phyloP scores from a whole-genome alignment of 2,797 vertebrate genomes.

The Lophura swinhoii region DNA sequence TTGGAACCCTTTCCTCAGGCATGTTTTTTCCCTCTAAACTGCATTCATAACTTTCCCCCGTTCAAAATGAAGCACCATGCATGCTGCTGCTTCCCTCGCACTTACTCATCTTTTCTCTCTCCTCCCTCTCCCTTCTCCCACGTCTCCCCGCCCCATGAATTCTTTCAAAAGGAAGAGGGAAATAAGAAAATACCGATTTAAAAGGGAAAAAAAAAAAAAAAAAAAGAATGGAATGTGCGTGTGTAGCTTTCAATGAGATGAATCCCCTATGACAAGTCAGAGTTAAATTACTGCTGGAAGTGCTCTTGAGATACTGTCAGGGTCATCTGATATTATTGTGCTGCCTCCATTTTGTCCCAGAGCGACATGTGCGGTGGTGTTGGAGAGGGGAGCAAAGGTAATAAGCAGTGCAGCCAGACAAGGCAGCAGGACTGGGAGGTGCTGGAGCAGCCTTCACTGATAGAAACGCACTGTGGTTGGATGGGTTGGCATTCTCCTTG shows the following conservation, averaged over 20 bases:
- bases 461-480: neutral
- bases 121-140: neutral
- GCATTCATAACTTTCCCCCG: neutral
- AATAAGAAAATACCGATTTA: neutral
- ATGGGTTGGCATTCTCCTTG: rapidly evolving
- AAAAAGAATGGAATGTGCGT: neutral
- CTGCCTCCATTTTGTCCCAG: neutral
- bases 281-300: constrained; percentile 41
- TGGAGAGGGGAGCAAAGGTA: neutral
- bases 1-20: neutral
- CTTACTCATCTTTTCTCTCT: constrained; percentile 20
- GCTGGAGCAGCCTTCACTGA: neutral
- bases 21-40: neutral
- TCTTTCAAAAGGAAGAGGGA: neutral
- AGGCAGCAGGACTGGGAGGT: neutral
- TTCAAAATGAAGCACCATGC: neutral
- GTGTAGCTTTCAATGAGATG: neutral
- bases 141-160: neutral
- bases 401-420: neutral
- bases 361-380: rapidly evolving
- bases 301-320: neutral
- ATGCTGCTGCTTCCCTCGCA: neutral
- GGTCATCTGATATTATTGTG: neutral
- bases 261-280: neutral
- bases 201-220: neutral